Percentiles rank a stretch among this genome's conserved stretches.
These are phyloP conservation scores for Idaea straminata DNA, from an alignment of 2,888 invertebrate genomes.

Conservation along the genomic window DNA sequence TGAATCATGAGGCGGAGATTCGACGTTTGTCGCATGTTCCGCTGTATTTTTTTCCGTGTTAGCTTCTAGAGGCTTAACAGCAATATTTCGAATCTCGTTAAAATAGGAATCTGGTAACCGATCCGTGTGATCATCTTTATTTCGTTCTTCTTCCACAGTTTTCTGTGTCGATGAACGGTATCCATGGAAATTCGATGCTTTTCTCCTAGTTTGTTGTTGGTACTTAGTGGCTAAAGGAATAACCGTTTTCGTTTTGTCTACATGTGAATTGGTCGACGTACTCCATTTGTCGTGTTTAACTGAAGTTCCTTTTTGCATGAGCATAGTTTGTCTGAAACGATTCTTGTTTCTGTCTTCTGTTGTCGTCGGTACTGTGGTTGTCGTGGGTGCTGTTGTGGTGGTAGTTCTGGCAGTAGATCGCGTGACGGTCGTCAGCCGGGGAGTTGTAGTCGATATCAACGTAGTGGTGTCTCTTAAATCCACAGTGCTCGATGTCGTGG, in stretches of 20 bases:
- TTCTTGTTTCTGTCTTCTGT: conserved; percentile 42
- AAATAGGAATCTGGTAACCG: background rate
- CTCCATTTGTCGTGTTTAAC: conserved; percentile 72
- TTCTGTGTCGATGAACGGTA: conserved; percentile 52
- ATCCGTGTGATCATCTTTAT: conserved; percentile 45
- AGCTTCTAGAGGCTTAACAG: conserved; percentile 12
- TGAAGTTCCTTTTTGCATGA: conserved; percentile 70
- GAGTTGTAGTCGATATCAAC: conserved; percentile 11
- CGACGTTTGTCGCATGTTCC: conserved; percentile 5
- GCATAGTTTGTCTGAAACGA: conserved; percentile 66
- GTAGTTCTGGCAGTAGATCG: conserved; percentile 19
- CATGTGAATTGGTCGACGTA: conserved; percentile 20
- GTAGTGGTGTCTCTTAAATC: conserved; percentile 9
- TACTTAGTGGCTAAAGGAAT: conserved; percentile 32
- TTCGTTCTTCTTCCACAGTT: conserved; percentile 36
- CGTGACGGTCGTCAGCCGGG: conserved; percentile 31
- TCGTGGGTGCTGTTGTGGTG: conserved; percentile 28
- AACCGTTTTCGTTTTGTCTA: conserved; percentile 42
- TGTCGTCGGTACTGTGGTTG: conserved; percentile 28
- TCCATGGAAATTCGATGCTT: conserved; percentile 70
- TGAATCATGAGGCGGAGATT: conserved; percentile 3
- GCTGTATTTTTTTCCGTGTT: background rate
- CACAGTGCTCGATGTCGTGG: conserved; percentile 26
- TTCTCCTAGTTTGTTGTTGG: conserved; percentile 46
- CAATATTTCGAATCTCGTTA: conserved; percentile 12